Evolutionary conservation across 2,888 invertebrate species (phyloP).

Genomic region (Tinea semifulvella): DNA sequence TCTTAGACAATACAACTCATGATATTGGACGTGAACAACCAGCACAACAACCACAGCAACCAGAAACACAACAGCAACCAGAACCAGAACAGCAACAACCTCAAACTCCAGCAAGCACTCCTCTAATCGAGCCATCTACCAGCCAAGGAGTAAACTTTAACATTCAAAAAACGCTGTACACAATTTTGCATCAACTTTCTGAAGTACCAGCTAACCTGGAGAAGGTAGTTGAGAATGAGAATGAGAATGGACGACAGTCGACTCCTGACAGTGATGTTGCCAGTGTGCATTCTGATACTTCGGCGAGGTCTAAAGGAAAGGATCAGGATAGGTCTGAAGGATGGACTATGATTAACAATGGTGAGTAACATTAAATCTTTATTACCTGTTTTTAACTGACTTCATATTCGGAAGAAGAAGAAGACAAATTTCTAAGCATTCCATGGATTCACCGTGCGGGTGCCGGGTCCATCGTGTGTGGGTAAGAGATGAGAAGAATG

Average conservation of each 20-base stretch:
- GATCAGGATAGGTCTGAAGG: constrained; percentile 43
- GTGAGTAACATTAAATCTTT: too few species aligned
- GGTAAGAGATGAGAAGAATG: too few species aligned
- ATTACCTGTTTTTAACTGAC: too few species aligned
- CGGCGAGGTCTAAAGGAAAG: constrained; percentile 13
- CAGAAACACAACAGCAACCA: neutral
- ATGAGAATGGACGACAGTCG: neutral
- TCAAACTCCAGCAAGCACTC: neutral
- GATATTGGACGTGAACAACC: too few species aligned
- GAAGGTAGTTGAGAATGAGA: neutral
- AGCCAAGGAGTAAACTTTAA: neutral
- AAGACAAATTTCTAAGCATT: too few species aligned
- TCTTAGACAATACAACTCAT: too few species aligned
- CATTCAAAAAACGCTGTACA: neutral
- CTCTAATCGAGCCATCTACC: neutral
- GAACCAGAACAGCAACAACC: neutral
- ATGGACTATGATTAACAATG: constrained; percentile 51
- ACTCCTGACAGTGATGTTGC: neutral
- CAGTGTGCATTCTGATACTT: neutral
- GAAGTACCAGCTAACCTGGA: neutral
- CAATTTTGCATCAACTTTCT: neutral
- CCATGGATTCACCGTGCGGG: too few species aligned
- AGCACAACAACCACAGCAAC: neutral
- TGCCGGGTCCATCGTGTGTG: too few species aligned
- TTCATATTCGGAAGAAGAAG: too few species aligned